phyloP scores from a whole-genome alignment of 2,113 vertebrate species.

The Bos taurus region DNA sequence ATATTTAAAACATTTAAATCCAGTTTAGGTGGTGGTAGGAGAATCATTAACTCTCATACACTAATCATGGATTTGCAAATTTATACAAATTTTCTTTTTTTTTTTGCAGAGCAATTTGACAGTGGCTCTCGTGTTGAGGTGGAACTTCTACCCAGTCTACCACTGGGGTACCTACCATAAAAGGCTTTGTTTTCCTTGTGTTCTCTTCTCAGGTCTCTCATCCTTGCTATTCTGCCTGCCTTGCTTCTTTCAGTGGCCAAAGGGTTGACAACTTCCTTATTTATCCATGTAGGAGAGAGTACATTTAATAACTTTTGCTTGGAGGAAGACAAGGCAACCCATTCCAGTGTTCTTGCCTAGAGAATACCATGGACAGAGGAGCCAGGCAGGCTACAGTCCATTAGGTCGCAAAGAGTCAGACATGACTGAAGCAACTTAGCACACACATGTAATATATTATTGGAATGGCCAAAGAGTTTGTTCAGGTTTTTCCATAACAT shows the following conservation, averaged over 20 bases:
- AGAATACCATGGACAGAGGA: background rate
- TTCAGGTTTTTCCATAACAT: background rate
- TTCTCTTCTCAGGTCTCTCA: background rate
- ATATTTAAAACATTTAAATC: background rate
- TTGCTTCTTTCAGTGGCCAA: background rate
- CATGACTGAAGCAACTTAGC: background rate
- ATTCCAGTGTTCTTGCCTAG: background rate
- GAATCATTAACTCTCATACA: background rate
- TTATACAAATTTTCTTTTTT: background rate
- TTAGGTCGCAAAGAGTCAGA: rapidly evolving
- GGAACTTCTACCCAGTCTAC: background rate
- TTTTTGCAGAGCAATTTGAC: background rate
- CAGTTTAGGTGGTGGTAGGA: background rate
- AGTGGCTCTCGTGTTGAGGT: background rate
- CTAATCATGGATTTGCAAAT: background rate
- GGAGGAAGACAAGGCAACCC: background rate
- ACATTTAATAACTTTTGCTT: background rate
- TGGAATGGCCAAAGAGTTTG: background rate
- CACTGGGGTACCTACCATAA: background rate
- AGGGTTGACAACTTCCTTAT: background rate
- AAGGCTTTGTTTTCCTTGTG: background rate
- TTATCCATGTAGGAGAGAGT: background rate
- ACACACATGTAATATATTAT: background rate
- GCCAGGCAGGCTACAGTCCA: background rate
- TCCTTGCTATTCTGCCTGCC: background rate